Evolutionary conservation across 64 coral and sea anemone genomes (phyloP).

Genomic region (Pachyseris speciosa): DNA sequence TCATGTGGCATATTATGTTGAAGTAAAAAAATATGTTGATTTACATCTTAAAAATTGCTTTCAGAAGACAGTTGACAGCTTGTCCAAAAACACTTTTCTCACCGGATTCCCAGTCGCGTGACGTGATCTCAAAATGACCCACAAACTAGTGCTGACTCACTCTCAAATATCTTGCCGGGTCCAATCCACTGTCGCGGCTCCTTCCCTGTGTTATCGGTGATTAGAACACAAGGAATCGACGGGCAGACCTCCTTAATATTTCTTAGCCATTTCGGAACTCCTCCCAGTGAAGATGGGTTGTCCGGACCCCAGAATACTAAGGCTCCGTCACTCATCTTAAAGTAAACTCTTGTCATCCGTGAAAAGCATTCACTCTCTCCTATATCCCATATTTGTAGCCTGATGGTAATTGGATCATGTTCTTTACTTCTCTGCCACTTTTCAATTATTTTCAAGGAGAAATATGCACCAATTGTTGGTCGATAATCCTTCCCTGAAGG

Average conservation of each 20-base stretch:
- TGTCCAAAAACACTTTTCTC: conserved; percentile 79
- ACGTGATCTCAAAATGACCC: conserved; percentile 62
- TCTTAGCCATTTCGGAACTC: conserved; percentile 28
- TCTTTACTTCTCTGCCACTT: conserved; percentile 24
- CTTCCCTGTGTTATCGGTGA: conserved; percentile 60
- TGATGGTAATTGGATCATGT: conserved; percentile 7
- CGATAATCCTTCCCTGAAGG: conserved; percentile 32
- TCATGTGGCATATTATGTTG: too few relatives aligned
- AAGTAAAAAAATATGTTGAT: too few relatives aligned
- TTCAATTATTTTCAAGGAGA: conserved; percentile 37
- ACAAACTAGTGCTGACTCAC: conserved; percentile 59
- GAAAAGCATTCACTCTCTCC: conserved; percentile 55
- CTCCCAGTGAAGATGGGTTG: conserved; percentile 39
- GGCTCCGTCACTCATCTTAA: conserved; percentile 37
- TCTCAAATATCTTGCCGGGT: conserved; percentile 56
- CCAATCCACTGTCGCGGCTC: conserved; percentile 66
- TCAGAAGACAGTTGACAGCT: conserved; percentile 55
- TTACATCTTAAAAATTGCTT: conserved; percentile 50
- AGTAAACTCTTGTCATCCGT: conserved; percentile 13
- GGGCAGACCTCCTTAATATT: conserved; percentile 21
- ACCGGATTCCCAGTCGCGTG: conserved; percentile 68
- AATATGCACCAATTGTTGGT: conserved; percentile 24
- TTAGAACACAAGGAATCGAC: conserved; percentile 39
- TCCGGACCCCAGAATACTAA: conserved; percentile 69
- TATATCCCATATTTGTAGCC: conserved; percentile 67